Evolutionary conservation across 2,113 vertebrate genomes (phyloP), one percentile per base, ranked within the genome.

Genomic region (Rhinichthys klamathensis): DNA sequence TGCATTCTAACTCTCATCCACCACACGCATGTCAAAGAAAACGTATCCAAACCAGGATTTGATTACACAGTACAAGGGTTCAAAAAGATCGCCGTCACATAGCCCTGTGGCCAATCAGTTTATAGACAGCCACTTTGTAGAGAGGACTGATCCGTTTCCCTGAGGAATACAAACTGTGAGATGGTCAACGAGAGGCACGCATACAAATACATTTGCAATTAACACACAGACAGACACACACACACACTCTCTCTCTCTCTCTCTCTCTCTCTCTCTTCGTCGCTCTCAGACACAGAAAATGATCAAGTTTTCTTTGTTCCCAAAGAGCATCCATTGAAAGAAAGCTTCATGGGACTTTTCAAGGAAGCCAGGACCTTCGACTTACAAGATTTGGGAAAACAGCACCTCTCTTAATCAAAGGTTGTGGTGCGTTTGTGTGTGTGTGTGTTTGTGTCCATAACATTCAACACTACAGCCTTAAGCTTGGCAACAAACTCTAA

Each of bases 341-440:
- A 73, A 88, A 51, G 54, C 90, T 89, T 92, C 84, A 76, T 82
- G 70, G 87, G 89, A 89, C 75, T 80, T 78, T 94, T 94, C 93
- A 94, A 94, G 94, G 90, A 90, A 87, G 87, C 91, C 92, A 94
- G 92, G 92, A 94, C 91, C 87, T 76, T 90, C 61, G 78, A 69
- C 80, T 67, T 83, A 87, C 63, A 60, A 60, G 23, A 76, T 76
- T 44, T 70, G 56, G 67, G n/a, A 85, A 32, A 81, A 74, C 69
- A 75, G 75, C n/a, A 16, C 11, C 60, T 11, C 69, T 72, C 8
- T 54, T 78, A 12, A 87, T 46, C 27, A 72, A 67, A 72, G 35
- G 15, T 86, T 60, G 65, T 30, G 10, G 25, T 65, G 67, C 13
- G 21, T 69, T 6, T 69, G 54, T 32, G 41, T 60, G 54, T 32